Percentiles rank a stretch among this genome's conserved stretches.
These are phyloP conservation scores for Apoda limacodes DNA, from an alignment of 2,888 invertebrate genomes.

Conservation along the genomic window DNA sequence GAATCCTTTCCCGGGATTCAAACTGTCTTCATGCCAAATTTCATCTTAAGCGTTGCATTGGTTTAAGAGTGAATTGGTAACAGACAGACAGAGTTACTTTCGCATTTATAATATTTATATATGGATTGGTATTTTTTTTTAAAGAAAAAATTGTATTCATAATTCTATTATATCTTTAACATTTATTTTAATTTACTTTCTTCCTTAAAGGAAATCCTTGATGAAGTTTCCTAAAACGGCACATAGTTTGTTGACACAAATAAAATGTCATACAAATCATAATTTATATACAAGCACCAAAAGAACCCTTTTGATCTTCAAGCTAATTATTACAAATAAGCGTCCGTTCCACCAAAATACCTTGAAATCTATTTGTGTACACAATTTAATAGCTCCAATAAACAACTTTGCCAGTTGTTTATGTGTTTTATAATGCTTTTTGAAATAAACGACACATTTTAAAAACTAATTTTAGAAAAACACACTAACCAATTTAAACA, in stretches of 20 bases:
- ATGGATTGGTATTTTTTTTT: too few relatives aligned
- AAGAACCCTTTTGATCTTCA: conserved; percentile 35
- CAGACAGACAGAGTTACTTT: too few relatives aligned
- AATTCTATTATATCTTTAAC: too few relatives aligned
- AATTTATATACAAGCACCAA: conserved; percentile 16
- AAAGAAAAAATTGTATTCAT: too few relatives aligned
- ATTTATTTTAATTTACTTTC: too few relatives aligned
- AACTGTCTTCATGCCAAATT: too few relatives aligned
- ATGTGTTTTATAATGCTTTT: conserved; percentile 50
- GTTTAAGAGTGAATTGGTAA: too few relatives aligned
- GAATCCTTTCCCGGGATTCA: too few relatives aligned
- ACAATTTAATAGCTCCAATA: conserved; percentile 47
- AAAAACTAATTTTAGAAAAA: conserved; percentile 44
- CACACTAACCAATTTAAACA: conserved; percentile 23
- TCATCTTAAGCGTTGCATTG: too few relatives aligned
- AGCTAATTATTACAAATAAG: conserved; percentile 58
- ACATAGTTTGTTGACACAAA: not conserved
- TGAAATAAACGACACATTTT: conserved; percentile 37
- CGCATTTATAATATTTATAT: too few relatives aligned
- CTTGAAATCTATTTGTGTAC: conserved; percentile 25
- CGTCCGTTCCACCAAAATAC: conserved; percentile 36
- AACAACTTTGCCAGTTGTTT: conserved; percentile 47
- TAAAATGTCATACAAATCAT: conserved; percentile 1
- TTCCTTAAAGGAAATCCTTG: too few relatives aligned
- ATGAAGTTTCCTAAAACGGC: too few relatives aligned